Evolutionary conservation across 2,888 invertebrate species (phyloP), one percentile per base, ranked within the genome.

Genomic region (Tinea pellionella): DNA sequence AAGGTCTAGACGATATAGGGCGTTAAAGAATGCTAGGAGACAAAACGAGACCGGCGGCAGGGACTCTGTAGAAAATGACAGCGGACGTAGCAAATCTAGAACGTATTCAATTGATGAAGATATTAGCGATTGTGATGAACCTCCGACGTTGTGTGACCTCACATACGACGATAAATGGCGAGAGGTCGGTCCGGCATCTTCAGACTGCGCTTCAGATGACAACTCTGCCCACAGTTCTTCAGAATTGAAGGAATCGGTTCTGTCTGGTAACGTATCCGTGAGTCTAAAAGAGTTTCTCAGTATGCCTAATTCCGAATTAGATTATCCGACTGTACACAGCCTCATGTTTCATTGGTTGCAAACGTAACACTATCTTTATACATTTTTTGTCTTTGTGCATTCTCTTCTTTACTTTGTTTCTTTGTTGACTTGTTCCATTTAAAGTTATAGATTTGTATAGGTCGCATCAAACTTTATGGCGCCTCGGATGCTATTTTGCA

Each of bases 311-410:
- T 79, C 81, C 0, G 87, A 86, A 70, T 73, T 87, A 9, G 87
- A 87, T 72, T 86, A 85, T 66, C 80, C 81, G 41, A 86, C 87
- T 0, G 83, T 87, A 65, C 87, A 87, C 75, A 86, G 85, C 68
- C 85, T 87, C 65, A 87, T 87, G 87, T 84, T 87, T 68, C 87
- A 87, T 70, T 87, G 87, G 87, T 72, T 87, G 71, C 87, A 87
- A 66, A 86, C 87, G 79, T 87, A 87, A 80, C 85, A 72, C 64
- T 65, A 11, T 64, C 64, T 61, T 59, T 19, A 24, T 13, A 13
- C 13, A 42, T 61, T 18, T 51, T 7, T 51, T 56, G 16, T 4
- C 56, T 24, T 56, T 3, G 9, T 56, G 24, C 24, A 24, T 24
- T 24, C 6, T 2, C 24, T 24, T 24, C 2, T n/a, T n/a, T 47